Evolutionary conservation across 1,140 invertebrate species (phyloP).

Genomic region (Trypoxylus dichotomus): DNA sequence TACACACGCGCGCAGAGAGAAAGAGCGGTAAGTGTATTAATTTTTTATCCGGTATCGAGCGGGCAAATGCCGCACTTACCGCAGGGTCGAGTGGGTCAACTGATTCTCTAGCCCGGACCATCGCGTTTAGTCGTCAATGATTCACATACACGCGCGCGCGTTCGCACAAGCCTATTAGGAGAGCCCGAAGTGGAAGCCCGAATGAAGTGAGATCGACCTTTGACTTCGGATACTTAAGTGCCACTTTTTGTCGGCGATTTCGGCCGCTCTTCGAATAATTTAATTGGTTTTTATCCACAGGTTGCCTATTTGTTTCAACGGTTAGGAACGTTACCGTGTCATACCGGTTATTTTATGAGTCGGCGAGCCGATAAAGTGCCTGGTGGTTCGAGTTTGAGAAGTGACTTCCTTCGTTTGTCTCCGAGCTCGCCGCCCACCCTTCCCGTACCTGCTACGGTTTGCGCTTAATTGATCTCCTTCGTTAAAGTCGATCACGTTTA

Average conservation of each 20-base stretch:
- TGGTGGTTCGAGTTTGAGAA: neutral
- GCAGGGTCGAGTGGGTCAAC: constrained; percentile 15
- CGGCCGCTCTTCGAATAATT: constrained; percentile 7
- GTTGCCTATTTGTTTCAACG: constrained; percentile 18
- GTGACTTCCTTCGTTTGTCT: neutral
- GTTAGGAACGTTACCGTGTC: neutral
- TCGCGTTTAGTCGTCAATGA: neutral
- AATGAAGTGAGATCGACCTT: constrained; percentile 15
- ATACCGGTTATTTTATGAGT: constrained; percentile 14
- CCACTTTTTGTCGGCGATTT: constrained; percentile 4
- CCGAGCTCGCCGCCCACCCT: too few relatives aligned
- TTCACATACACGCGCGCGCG: neutral
- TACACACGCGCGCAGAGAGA: neutral
- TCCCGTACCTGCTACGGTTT: neutral
- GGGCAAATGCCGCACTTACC: neutral
- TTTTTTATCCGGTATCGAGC: constrained; percentile 18
- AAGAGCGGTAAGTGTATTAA: neutral
- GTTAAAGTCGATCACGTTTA: neutral
- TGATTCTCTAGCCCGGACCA: neutral
- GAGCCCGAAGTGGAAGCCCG: neutral
- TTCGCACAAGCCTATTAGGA: neutral
- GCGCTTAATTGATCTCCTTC: neutral
- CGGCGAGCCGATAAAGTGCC: neutral
- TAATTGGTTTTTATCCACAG: constrained; percentile 29
- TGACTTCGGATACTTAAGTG: constrained; percentile 8